Percentiles rank a stretch among this genome's conserved stretches.
These are phyloP conservation scores for Glossosoma conforme DNA, from an alignment of 1,140 invertebrate species.

Conservation along the genomic window DNA sequence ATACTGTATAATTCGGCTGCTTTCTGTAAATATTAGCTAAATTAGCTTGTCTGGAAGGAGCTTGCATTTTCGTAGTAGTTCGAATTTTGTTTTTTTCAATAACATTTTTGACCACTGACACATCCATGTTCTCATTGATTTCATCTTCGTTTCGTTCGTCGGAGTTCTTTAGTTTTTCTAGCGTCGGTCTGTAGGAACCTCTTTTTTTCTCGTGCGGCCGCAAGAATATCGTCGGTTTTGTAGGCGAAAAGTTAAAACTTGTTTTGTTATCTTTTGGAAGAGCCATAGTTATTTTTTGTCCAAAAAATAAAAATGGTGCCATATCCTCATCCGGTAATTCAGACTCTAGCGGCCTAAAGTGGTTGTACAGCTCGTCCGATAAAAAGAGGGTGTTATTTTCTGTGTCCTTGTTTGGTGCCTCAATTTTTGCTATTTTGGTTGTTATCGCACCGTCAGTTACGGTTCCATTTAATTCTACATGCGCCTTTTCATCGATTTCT, in stretches of 20 bases:
- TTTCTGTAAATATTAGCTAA: slow-evolving; percentile 48
- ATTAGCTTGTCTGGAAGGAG: slow-evolving; percentile 42
- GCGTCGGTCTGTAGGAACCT: slow-evolving; percentile 47
- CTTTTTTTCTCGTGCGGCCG: slow-evolving; percentile 49
- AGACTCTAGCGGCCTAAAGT: slow-evolving; percentile 57
- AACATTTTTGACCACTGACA: slow-evolving; percentile 48
- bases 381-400: slow-evolving; percentile 48
- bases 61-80: slow-evolving; percentile 46
- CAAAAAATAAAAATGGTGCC: slow-evolving; percentile 65
- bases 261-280: slow-evolving; percentile 41
- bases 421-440: slow-evolving; percentile 37
- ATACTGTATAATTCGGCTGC: slow-evolving; percentile 34
- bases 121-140: slow-evolving; percentile 51
- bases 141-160: slow-evolving; percentile 46
- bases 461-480: slow-evolving; percentile 35
- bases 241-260: slow-evolving; percentile 45
- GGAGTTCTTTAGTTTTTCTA: slow-evolving; percentile 44
- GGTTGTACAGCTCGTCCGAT: slow-evolving; percentile 57
- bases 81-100: slow-evolving; percentile 51
- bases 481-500: slow-evolving; percentile 29
- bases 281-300: slow-evolving; percentile 55
- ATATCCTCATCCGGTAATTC: slow-evolving; percentile 61
- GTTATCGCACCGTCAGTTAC: slow-evolving; percentile 33
- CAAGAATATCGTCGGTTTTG: slow-evolving; percentile 48
- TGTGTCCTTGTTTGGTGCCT: slow-evolving; percentile 38